Percentiles rank a stretch among this genome's conserved stretches.
phyloP scores from a whole-genome alignment of 92 coral and sea anemone species.

The Diadumene lineata region DNA sequence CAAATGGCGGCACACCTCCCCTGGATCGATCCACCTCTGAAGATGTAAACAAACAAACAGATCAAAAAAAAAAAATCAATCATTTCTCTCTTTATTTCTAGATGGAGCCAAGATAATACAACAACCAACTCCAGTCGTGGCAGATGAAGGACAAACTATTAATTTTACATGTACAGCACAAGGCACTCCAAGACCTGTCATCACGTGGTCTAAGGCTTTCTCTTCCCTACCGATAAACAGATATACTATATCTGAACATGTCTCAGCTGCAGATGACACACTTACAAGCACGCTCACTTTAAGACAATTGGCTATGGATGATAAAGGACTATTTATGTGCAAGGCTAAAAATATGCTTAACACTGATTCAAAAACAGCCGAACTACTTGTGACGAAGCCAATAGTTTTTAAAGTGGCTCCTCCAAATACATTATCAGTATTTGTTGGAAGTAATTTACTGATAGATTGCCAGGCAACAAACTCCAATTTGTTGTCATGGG shows the following conservation, averaged over 20 bases:
- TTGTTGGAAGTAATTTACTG: neutral
- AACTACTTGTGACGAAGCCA: slow-evolving; percentile 1
- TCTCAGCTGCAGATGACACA: neutral
- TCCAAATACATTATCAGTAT: neutral
- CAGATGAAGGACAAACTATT: slow-evolving; percentile 17
- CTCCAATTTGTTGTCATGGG: neutral
- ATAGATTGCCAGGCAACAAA: slow-evolving; percentile 14
- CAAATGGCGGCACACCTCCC: no score
- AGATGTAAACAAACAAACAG: no score
- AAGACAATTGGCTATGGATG: neutral
- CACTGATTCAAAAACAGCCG: neutral
- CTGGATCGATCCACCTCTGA: no score
- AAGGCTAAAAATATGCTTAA: slow-evolving; percentile 13
- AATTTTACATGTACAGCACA: slow-evolving; percentile 19
- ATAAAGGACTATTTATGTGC: slow-evolving; percentile 19
- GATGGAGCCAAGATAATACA: slow-evolving; percentile 1
- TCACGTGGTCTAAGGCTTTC: slow-evolving; percentile 32
- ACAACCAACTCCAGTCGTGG: slow-evolving; percentile 1
- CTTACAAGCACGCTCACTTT: slow-evolving; percentile 10
- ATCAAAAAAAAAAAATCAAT: neutral
- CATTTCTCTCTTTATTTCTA: neutral
- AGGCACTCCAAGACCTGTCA: slow-evolving; percentile 22
- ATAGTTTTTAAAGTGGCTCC: slow-evolving; percentile 8
- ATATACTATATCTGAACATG: neutral
- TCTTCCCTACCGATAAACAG: slow-evolving; percentile 10